These are phyloP conservation scores for Daktulosphaira vitifoliae DNA, from an alignment of 1,140 invertebrate genomes.

Conservation along the genomic window DNA sequence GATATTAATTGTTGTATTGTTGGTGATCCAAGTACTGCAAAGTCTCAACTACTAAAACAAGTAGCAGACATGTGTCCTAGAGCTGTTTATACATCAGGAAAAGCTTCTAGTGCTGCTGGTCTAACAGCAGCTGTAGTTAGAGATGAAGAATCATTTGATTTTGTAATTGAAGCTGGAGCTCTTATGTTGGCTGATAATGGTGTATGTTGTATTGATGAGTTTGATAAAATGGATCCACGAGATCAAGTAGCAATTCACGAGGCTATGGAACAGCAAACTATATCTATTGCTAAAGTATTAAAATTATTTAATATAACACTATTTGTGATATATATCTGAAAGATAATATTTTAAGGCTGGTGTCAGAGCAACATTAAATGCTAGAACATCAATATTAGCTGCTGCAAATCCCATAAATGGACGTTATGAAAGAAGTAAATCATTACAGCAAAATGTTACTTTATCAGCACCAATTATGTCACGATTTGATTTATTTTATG, in stretches of 20 bases:
- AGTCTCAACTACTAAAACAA: constrained; percentile 94
- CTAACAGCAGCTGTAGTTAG: constrained; percentile 93
- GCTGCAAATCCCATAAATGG: constrained; percentile 98
- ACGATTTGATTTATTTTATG: constrained; percentile 97
- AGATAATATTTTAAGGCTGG: constrained; percentile 59
- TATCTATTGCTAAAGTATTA: constrained; percentile 90
- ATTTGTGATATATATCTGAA: not conserved
- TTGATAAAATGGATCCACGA: constrained; percentile 97
- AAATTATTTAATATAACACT: constrained; percentile 16
- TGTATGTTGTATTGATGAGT: constrained; percentile 99
- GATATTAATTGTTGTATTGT: constrained; percentile 98
- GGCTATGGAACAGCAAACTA: constrained; percentile 99
- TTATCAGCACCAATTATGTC: constrained; percentile 98
- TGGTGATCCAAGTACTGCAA: constrained; percentile 97
- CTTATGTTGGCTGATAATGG: constrained; percentile 99
- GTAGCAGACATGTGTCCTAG: constrained; percentile 91
- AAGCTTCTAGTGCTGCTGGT: constrained; percentile 95
- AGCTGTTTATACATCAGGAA: constrained; percentile 97
- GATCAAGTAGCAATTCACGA: constrained; percentile 99
- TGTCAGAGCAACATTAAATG: constrained; percentile 94
- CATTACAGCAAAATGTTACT: constrained; percentile 88
- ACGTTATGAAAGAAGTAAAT: constrained; percentile 88
- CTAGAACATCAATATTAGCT: constrained; percentile 93
- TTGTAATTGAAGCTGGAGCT: constrained; percentile 98
- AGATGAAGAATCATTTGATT: constrained; percentile 96